Conservation (phyloP, 2,113 vertebrate species). For the Callithrix jacchus region DNA sequence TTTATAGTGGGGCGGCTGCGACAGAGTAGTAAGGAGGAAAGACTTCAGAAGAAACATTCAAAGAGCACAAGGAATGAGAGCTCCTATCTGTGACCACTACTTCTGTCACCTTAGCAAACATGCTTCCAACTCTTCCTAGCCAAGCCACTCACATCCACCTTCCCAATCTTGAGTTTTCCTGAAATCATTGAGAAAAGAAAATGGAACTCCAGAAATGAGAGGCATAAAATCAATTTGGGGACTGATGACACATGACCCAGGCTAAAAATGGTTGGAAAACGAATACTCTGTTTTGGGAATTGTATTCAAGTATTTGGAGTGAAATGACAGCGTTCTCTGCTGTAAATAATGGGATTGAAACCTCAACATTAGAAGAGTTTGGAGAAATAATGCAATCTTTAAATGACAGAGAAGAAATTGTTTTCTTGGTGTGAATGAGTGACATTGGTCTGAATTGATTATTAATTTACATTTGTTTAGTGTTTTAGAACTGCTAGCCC, state of each 20-base stretch:
- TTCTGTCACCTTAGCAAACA: neutral
- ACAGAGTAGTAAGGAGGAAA: neutral
- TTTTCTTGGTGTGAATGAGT: neutral
- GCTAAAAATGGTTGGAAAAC: neutral
- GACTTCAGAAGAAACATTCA: neutral
- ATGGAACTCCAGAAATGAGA: neutral
- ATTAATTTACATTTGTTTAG: constrained; percentile 10
- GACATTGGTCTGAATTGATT: neutral
- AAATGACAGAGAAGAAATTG: neutral
- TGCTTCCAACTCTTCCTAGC: neutral
- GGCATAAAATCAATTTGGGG: neutral
- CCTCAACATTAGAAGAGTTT: neutral
- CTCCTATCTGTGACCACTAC: neutral
- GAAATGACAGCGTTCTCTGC: neutral
- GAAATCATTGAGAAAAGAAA: neutral
- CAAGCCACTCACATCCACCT: neutral
- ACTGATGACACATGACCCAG: neutral
- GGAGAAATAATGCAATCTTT: neutral
- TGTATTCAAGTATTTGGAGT: neutral
- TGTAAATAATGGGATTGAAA: neutral
- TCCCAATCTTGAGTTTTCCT: neutral
- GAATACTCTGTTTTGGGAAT: neutral
- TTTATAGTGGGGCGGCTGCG: neutral
- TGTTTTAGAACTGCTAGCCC: neutral
- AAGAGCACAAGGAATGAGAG: neutral